Evolutionary conservation across 2,113 vertebrate genomes (phyloP).

Genomic region (Mus musculus): GRCm39 chr1:84567501-84568000

Average conservation of each 20-base stretch:
- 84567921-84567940: not conserved
- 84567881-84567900: not conserved
- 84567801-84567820: slow-evolving; percentile 64
- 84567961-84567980: not conserved
- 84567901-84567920: not conserved
- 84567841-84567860: slow-evolving; percentile 17
- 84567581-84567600: not conserved
- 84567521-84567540: not conserved
- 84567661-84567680: slow-evolving; percentile 15
- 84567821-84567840: slow-evolving; percentile 17
- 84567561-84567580: not conserved
- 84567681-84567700: slow-evolving; percentile 54
- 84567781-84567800: not conserved
- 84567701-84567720: slow-evolving; percentile 14
- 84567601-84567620: not conserved
- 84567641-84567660: not conserved
- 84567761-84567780: slow-evolving; percentile 60
- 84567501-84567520: not conserved
- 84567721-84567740: slow-evolving; percentile 49
- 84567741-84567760: slow-evolving; percentile 64
- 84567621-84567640: not conserved
- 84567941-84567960: not conserved
- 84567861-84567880: slow-evolving; percentile 21
- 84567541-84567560: not conserved
- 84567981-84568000: not conserved